phyloP scores from a whole-genome alignment of 2,797 vertebrate species.

The Gobionotothen gibberifrons region DNA sequence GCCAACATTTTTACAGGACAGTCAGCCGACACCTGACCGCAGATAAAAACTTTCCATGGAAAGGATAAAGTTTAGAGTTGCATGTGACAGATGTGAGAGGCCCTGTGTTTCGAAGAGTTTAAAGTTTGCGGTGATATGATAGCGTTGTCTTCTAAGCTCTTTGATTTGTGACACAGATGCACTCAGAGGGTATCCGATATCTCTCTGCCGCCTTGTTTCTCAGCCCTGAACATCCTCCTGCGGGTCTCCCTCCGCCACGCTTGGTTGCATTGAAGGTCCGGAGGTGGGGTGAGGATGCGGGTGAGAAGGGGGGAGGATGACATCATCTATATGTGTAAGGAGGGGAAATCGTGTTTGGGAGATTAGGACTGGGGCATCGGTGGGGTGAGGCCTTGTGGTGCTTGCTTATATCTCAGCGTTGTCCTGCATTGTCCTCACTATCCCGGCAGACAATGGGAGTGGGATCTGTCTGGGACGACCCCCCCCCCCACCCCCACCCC shows the following conservation, averaged over 20 bases:
- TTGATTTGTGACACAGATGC: constrained; percentile 70
- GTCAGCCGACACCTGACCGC: constrained; percentile 44
- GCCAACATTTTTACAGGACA: constrained; percentile 50
- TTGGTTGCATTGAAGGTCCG: constrained; percentile 52
- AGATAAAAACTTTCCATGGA: constrained; percentile 45
- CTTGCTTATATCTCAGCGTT: constrained; percentile 69
- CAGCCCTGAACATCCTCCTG: constrained; percentile 59
- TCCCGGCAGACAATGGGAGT: constrained; percentile 74
- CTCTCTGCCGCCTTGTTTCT: constrained; percentile 60
- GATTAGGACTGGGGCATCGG: constrained; percentile 68
- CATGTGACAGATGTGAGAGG: constrained; percentile 48
- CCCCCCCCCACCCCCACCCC: constrained; percentile 18
- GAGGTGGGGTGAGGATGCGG: constrained; percentile 36
- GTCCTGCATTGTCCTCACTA: constrained; percentile 67
- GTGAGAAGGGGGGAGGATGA: constrained; percentile 54
- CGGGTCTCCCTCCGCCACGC: constrained; percentile 50
- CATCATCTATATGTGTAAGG: constrained; percentile 70
- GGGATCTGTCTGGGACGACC: constrained; percentile 59
- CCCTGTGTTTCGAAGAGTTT: constrained; percentile 46
- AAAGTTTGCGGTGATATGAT: constrained; percentile 48
- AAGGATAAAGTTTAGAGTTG: constrained; percentile 16
- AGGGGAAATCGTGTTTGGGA: constrained; percentile 67
- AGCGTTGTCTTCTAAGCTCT: constrained; percentile 41
- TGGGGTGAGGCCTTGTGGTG: constrained; percentile 69
- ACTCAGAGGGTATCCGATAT: constrained; percentile 65